These are phyloP conservation scores for Parelbella ahira DNA, from an alignment of 2,888 invertebrate genomes.

Conservation along the genomic window DNA sequence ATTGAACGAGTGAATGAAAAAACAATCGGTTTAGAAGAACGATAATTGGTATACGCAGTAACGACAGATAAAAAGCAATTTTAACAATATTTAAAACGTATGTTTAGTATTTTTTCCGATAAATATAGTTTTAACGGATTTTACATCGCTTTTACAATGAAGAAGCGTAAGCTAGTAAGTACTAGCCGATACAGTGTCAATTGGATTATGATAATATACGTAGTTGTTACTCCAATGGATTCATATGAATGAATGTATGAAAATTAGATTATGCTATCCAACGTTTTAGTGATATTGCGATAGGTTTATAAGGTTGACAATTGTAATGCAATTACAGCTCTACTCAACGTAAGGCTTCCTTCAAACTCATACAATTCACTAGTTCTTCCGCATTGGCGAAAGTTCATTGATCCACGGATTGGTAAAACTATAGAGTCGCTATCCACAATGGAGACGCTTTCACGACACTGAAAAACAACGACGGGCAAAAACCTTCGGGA, in stretches of 20 bases:
- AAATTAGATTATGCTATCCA: too few species aligned
- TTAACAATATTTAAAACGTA: not conserved
- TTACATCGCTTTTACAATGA: too few species aligned
- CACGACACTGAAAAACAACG: constrained; percentile 20
- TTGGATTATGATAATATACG: too few species aligned
- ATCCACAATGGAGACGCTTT: constrained; percentile 9
- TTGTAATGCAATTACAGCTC: too few species aligned
- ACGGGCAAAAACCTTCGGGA: constrained; percentile 8
- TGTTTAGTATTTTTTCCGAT: not conserved
- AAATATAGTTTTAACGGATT: too few species aligned
- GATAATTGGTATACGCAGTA: constrained; percentile 4
- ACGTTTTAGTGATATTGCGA: too few species aligned
- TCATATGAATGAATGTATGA: too few species aligned
- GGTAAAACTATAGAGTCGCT: constrained; percentile 5
- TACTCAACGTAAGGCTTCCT: too few species aligned
- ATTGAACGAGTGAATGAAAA: constrained; percentile 17
- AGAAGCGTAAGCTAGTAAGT: too few species aligned
- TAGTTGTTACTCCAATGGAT: too few species aligned
- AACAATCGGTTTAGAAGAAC: constrained; percentile 10
- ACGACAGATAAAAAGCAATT: not conserved
- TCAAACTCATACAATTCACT: constrained; percentile 4
- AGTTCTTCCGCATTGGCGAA: constrained; percentile 8
- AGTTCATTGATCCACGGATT: constrained; percentile 17
- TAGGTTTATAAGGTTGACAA: too few species aligned
- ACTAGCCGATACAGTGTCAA: too few species aligned